Conservation (phyloP, 2,797 vertebrate species). For the Hemitrygon akajei region DNA sequence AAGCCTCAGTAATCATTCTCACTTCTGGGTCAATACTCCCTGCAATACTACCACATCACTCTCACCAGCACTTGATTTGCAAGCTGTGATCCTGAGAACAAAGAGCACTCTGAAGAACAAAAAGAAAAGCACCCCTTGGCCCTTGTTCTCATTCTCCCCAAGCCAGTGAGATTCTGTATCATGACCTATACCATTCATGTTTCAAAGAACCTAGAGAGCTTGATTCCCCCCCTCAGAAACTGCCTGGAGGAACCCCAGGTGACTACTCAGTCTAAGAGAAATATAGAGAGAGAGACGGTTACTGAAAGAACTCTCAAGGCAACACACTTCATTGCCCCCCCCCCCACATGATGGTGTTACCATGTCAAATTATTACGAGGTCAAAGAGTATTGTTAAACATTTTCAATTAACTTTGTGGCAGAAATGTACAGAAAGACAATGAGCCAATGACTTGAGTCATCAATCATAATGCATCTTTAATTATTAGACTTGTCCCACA, state of each 20-base stretch:
- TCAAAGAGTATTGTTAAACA: not conserved
- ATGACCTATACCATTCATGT: too few species aligned
- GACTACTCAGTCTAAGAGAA: not conserved
- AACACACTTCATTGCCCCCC: too few species aligned
- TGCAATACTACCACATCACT: not conserved
- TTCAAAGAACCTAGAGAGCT: not conserved
- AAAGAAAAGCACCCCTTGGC: not conserved
- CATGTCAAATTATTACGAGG: not conserved
- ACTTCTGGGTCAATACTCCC: not conserved
- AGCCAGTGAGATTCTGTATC: not conserved
- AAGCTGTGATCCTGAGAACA: not conserved
- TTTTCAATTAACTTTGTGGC: slow-evolving; percentile 30
- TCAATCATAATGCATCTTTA: slow-evolving; percentile 13
- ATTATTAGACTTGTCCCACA: not conserved
- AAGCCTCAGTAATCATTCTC: not conserved
- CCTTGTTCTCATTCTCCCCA: not conserved
- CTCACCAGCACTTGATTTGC: not conserved
- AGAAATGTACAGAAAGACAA: not conserved
- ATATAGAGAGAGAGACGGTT: not conserved
- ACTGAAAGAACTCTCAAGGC: not conserved
- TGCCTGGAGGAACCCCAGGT: not conserved
- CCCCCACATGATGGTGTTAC: not conserved
- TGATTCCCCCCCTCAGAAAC: not conserved
- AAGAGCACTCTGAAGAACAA: not conserved
- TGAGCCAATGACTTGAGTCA: not conserved